phyloP scores from a whole-genome alignment of 2,113 vertebrate genomes.

The Eurypyga helias region DNA sequence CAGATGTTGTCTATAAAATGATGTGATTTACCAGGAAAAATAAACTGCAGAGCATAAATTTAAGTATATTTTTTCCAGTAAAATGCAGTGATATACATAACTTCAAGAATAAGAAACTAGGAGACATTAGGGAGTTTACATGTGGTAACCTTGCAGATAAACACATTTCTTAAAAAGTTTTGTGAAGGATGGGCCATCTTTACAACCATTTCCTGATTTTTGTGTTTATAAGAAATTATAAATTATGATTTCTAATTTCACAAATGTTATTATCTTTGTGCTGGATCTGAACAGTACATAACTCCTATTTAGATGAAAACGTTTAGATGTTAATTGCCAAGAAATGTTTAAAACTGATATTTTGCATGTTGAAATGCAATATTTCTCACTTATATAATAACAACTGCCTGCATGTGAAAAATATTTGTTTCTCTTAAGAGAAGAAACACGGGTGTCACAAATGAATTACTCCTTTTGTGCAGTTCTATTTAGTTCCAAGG shows the following conservation, averaged over 20 bases:
- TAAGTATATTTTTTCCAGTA: neutral
- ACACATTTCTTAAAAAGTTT: neutral
- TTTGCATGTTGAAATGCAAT: neutral
- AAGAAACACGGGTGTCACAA: neutral
- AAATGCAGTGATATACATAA: neutral
- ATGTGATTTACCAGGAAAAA: neutral
- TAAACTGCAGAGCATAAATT: neutral
- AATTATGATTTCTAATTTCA: no score
- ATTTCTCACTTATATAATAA: neutral
- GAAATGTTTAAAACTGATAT: neutral
- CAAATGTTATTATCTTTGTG: neutral
- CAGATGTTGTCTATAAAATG: neutral
- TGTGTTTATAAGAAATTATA: neutral
- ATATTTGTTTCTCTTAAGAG: neutral
- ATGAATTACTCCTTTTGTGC: neutral
- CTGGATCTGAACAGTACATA: neutral
- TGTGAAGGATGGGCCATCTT: neutral
- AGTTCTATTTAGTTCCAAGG: neutral
- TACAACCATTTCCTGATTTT: neutral
- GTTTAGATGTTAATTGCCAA: neutral
- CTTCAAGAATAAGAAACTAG: neutral
- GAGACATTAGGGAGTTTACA: neutral
- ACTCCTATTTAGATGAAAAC: neutral
- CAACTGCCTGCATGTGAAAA: neutral
- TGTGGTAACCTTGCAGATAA: neutral